Conservation (phyloP, 2,113 vertebrate species). For the Patagioenas fasciata region DNA sequence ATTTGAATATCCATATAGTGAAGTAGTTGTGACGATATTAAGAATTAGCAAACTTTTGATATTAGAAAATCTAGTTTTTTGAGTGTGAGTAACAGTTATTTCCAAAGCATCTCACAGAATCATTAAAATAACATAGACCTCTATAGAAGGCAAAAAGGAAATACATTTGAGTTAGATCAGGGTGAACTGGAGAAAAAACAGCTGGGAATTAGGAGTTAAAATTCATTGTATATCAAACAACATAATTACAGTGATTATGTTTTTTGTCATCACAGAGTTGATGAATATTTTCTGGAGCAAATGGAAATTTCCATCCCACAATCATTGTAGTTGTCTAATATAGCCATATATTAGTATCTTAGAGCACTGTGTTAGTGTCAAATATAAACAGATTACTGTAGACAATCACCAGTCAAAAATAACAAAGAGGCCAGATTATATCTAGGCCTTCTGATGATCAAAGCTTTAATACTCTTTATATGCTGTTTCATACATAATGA, state of each 20-base stretch:
- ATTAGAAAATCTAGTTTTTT: not conserved
- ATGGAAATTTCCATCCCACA: slow-evolving; percentile 16
- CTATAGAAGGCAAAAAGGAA: not conserved
- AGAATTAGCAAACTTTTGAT: not conserved
- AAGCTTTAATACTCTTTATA: slow-evolving; percentile 51
- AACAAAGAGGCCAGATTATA: slow-evolving; percentile 48
- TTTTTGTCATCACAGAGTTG: not conserved
- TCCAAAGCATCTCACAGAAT: not conserved
- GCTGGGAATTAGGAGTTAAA: not conserved
- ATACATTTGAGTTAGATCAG: not conserved
- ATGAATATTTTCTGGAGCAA: not conserved
- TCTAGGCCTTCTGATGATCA: slow-evolving; percentile 50
- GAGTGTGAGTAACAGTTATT: not conserved
- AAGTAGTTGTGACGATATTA: not conserved
- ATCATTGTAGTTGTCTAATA: not conserved
- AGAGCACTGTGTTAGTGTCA: not conserved
- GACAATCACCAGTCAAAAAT: slow-evolving; percentile 32
- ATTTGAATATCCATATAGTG: not conserved
- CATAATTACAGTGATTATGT: not conserved
- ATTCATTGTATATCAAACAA: slow-evolving; percentile 5
- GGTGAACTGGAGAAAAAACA: not conserved
- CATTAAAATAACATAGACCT: not conserved
- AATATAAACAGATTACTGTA: slow-evolving; percentile 15
- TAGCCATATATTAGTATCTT: not conserved
- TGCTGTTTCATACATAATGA: slow-evolving; percentile 66